phyloP scores from a whole-genome alignment of 2,797 vertebrate genomes.

The Coregonus ussuriensis region DNA sequence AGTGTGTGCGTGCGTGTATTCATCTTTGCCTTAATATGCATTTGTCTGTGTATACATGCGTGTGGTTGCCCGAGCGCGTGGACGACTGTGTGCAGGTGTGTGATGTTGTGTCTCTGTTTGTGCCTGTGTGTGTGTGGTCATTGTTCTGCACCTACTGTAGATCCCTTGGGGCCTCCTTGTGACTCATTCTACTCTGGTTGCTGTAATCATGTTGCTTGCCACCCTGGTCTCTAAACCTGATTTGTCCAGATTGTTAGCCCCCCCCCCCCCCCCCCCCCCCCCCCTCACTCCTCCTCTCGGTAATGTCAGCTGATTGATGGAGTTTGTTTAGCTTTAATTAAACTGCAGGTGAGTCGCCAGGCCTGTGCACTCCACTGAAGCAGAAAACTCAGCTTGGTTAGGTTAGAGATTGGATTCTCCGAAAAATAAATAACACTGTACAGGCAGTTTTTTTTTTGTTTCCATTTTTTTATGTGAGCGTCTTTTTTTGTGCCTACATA shows the following conservation, averaged over 20 bases:
- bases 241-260: slow-evolving; percentile 72
- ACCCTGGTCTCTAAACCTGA: slow-evolving; percentile 73
- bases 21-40: slow-evolving; percentile 8
- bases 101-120: slow-evolving; percentile 20
- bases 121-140: slow-evolving; percentile 41
- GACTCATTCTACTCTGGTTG: slow-evolving; percentile 72
- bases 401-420: slow-evolving; percentile 79
- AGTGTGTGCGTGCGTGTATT: neutral
- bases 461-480: neutral
- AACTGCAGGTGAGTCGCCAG: slow-evolving; percentile 78
- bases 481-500: slow-evolving; percentile 48
- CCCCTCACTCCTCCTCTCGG: slow-evolving; percentile 26
- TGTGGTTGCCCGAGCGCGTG: slow-evolving; percentile 29
- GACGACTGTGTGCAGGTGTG: slow-evolving; percentile 2
- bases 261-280: slow-evolving; percentile 32
- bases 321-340: slow-evolving; percentile 85
- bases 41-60: slow-evolving; percentile 32
- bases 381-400: slow-evolving; percentile 81
- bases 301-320: slow-evolving; percentile 82
- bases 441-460: slow-evolving; percentile 47
- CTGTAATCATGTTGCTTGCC: slow-evolving; percentile 75
- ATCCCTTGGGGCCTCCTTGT: slow-evolving; percentile 63
- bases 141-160: slow-evolving; percentile 33
- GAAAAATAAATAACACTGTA: slow-evolving; percentile 69
- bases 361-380: slow-evolving; percentile 74